Evolutionary conservation across 2,797 vertebrate species (phyloP).

Genomic region (Rhinella marina): DNA sequence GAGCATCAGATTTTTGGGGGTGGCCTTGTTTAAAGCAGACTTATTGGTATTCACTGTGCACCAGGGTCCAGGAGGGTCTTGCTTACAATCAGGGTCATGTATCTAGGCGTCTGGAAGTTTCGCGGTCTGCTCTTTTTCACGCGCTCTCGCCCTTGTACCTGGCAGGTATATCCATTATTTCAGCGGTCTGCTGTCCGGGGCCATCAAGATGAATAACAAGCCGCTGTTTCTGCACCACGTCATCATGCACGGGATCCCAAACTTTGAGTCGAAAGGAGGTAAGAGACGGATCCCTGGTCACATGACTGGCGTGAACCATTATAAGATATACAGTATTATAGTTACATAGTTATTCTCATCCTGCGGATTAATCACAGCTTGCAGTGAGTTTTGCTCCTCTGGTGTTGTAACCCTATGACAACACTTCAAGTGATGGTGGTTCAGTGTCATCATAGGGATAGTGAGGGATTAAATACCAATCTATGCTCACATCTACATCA

Average conservation of each 20-base stretch:
- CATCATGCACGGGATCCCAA: slow-evolving; percentile 97
- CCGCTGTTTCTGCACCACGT: slow-evolving; percentile 96
- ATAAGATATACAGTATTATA: neutral
- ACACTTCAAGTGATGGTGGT: neutral
- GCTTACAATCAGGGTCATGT: no score
- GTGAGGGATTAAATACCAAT: neutral
- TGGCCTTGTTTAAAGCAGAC: no score
- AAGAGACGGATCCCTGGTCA: slow-evolving; percentile 48
- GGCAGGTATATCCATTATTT: slow-evolving; percentile 95
- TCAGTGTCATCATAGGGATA: neutral
- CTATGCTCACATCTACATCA: neutral
- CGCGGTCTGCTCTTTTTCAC: neutral
- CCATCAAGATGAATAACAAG: slow-evolving; percentile 99
- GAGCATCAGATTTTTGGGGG: neutral
- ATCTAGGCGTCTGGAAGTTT: neutral
- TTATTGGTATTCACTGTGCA: no score
- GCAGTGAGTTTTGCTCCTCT: neutral
- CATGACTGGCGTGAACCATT: neutral
- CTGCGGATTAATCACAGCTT: neutral
- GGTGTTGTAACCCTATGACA: neutral
- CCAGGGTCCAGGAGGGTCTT: no score
- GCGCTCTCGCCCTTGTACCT: neutral
- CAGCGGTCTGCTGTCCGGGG: slow-evolving; percentile 92
- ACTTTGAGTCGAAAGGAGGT: slow-evolving; percentile 96
- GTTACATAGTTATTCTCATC: no score